Percentiles rank a stretch among this genome's conserved stretches.
phyloP scores from a whole-genome alignment of 2,888 invertebrate species.

The Dryococelus australis region DNA sequence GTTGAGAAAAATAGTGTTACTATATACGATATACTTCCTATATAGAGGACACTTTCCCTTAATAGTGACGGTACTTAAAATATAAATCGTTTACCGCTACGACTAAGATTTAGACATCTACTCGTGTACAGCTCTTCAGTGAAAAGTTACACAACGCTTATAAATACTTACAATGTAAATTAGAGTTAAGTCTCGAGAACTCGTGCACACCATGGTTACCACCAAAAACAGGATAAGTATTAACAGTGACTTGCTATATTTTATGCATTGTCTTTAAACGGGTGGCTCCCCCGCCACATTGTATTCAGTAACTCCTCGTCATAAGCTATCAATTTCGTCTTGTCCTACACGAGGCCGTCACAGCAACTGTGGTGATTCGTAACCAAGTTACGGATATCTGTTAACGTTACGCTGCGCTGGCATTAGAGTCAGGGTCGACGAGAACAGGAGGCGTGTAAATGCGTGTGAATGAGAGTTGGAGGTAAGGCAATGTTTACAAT shows the following conservation, averaged over 20 bases:
- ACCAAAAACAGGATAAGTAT: neutral
- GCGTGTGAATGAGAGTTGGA: too few relatives aligned
- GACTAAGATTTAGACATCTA: neutral
- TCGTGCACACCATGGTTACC: neutral
- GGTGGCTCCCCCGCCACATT: neutral
- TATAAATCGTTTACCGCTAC: neutral
- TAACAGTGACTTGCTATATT: neutral
- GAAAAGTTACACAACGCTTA: constrained; percentile 7
- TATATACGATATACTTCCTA: constrained; percentile 30
- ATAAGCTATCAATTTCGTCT: neutral
- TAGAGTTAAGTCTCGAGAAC: neutral
- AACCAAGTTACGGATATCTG: too few relatives aligned
- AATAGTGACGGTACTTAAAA: constrained; percentile 20
- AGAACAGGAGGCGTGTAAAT: too few relatives aligned
- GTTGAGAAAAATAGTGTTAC: constrained; percentile 40
- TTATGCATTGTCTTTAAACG: neutral
- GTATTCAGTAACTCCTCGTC: neutral
- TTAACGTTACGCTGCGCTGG: too few relatives aligned
- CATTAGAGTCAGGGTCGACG: too few relatives aligned
- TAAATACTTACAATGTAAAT: neutral
- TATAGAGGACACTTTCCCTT: constrained; percentile 24
- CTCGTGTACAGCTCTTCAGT: neutral
- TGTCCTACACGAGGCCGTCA: too few relatives aligned
- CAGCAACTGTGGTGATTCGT: too few relatives aligned
- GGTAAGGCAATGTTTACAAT: too few relatives aligned